Evolutionary conservation across 2,888 invertebrate species (phyloP).

Genomic region (Melinaea marsaeus): DNA sequence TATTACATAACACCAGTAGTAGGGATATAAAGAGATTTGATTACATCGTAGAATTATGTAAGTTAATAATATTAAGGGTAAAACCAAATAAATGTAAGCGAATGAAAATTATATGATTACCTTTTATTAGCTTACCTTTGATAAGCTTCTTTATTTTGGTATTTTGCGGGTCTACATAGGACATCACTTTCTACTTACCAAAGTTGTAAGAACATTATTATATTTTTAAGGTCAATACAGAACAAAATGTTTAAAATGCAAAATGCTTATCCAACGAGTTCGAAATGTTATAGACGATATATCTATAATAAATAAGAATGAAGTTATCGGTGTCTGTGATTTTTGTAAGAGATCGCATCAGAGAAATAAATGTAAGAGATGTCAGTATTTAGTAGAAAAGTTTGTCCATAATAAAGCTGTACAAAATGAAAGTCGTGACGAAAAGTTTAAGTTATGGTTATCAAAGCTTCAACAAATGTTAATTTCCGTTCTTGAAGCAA

Average conservation of each 20-base stretch:
- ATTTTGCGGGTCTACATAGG: too few species aligned
- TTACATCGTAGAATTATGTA: slow-evolving; percentile 39
- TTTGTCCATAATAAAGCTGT: slow-evolving; percentile 35
- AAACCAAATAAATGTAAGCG: neutral
- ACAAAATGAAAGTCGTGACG: slow-evolving; percentile 31
- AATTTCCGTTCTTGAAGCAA: slow-evolving; percentile 35
- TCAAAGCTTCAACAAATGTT: slow-evolving; percentile 40
- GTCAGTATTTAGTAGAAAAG: slow-evolving; percentile 40
- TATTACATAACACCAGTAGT: slow-evolving; percentile 37
- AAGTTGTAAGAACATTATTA: too few species aligned
- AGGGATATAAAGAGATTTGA: slow-evolving; percentile 35
- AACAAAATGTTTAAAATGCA: slow-evolving; percentile 44
- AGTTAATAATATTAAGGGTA: slow-evolving; percentile 23
- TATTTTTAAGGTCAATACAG: slow-evolving; percentile 39
- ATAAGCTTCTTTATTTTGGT: too few species aligned
- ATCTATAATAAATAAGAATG: slow-evolving; percentile 39
- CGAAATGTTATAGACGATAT: slow-evolving; percentile 44
- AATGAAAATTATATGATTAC: neutral
- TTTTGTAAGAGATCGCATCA: slow-evolving; percentile 41
- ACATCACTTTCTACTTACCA: too few species aligned
- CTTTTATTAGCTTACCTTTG: neutral
- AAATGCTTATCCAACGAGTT: slow-evolving; percentile 39
- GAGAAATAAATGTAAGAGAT: slow-evolving; percentile 44
- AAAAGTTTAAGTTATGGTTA: slow-evolving; percentile 38
- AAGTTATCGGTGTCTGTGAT: slow-evolving; percentile 42